Evolutionary conservation across 2,113 vertebrate species (phyloP).

Genomic region (Siniperca knerii): DNA sequence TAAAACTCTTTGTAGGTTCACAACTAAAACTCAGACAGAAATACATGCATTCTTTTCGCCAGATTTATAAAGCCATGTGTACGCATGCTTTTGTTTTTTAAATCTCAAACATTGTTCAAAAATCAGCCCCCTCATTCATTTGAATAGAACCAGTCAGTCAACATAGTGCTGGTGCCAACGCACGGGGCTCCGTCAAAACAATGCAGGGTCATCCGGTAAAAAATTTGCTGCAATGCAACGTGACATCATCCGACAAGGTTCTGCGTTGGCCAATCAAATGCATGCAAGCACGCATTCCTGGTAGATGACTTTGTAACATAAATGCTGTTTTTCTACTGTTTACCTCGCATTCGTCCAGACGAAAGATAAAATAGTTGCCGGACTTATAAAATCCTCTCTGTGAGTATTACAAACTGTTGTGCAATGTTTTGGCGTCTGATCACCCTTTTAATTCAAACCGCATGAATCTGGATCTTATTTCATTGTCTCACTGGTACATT

Average conservation of each 20-base stretch:
- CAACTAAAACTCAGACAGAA: background rate
- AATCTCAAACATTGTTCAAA: background rate
- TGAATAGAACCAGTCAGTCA: background rate
- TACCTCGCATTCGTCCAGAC: background rate
- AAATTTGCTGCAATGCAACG: background rate
- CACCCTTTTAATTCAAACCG: background rate
- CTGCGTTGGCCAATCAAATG: background rate
- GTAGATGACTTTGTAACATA: background rate
- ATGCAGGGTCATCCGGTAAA: background rate
- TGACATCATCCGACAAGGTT: background rate
- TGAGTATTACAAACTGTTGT: background rate
- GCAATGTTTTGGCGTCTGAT: background rate
- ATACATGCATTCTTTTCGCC: background rate
- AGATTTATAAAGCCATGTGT: no score
- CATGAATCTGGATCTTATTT: background rate
- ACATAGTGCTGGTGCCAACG: background rate
- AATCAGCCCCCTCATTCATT: background rate
- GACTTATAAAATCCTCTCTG: background rate
- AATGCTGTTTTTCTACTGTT: background rate
- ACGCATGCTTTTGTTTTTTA: background rate
- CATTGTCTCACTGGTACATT: background rate
- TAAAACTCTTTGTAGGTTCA: background rate
- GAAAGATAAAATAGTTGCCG: background rate
- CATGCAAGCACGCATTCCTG: background rate
- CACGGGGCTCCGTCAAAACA: background rate